Percentiles rank a stretch among this genome's conserved stretches.
These are phyloP conservation scores for Agraylea sexmaculata DNA, from an alignment of 1,140 invertebrate genomes.

Conservation along the genomic window DNA sequence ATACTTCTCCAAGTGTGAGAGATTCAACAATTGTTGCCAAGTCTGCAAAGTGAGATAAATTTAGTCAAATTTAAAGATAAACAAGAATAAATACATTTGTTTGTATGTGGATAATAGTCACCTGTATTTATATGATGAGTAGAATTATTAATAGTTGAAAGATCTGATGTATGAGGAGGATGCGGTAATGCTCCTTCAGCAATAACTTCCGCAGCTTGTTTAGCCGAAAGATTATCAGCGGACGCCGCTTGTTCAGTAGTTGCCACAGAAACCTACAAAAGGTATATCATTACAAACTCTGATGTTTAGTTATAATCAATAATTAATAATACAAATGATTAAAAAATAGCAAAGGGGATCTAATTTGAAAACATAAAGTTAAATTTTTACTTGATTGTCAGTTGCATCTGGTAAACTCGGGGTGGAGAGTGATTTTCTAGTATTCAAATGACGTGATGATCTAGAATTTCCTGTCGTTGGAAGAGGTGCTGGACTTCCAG, in stretches of 20 bases:
- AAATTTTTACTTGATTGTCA: constrained; percentile 40
- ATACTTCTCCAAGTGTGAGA: constrained; percentile 48
- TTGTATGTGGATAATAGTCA: constrained; percentile 14
- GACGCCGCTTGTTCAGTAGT: constrained; percentile 86
- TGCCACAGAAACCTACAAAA: constrained; percentile 55
- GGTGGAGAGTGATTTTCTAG: constrained; percentile 88
- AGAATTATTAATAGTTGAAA: constrained; percentile 55
- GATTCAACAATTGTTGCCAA: constrained; percentile 77
- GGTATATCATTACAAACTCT: neutral
- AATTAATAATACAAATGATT: constrained; percentile 4
- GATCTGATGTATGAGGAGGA: constrained; percentile 62
- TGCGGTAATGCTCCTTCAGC: constrained; percentile 73
- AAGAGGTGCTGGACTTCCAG: constrained; percentile 13
- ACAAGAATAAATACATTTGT: neutral
- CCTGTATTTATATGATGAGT: constrained; percentile 41
- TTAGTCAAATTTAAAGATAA: constrained; percentile 19
- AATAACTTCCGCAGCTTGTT: constrained; percentile 84
- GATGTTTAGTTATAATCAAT: neutral
- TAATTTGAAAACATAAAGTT: constrained; percentile 22
- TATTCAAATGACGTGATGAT: constrained; percentile 46
- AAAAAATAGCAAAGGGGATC: neutral
- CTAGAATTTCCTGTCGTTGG: too few relatives aligned
- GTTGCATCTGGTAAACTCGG: constrained; percentile 82
- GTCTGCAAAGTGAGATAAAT: constrained; percentile 39
- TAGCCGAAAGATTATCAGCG: constrained; percentile 78